Evolutionary conservation across 2,888 invertebrate genomes (phyloP).

Genomic region (Pachymerium ferrugineum): DNA sequence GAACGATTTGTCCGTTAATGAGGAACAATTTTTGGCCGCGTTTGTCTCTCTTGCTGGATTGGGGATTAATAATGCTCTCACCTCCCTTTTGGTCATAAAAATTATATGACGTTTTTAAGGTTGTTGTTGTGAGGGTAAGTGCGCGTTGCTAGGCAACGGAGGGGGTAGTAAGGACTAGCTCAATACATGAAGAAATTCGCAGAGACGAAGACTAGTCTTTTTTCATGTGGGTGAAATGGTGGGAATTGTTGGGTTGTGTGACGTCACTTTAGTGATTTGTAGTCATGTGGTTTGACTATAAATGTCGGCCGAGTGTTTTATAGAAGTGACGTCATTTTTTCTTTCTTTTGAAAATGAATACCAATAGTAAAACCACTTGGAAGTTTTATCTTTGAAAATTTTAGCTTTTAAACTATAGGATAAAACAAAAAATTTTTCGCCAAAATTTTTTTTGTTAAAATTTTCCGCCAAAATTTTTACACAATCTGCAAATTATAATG

Average conservation of each 20-base stretch:
- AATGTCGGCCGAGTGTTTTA: not conserved
- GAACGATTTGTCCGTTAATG: too few species aligned
- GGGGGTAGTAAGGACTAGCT: not conserved
- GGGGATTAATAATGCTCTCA: constrained; percentile 17
- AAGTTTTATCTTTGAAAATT: too few species aligned
- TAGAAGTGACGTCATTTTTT: not conserved
- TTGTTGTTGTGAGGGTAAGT: constrained; percentile 14
- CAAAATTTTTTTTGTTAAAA: too few species aligned
- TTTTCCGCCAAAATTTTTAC: too few species aligned
- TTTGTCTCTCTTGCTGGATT: constrained; percentile 1
- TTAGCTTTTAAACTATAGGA: too few species aligned
- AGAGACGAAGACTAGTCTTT: not conserved
- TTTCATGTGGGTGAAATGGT: too few species aligned
- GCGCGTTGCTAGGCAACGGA: not conserved
- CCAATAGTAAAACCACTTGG: too few species aligned
- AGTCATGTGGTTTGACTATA: not conserved
- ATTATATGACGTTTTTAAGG: constrained; percentile 29
- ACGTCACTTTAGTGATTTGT: too few species aligned
- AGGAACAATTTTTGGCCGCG: too few species aligned
- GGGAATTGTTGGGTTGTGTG: too few species aligned
- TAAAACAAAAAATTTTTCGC: too few species aligned
- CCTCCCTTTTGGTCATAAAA: constrained; percentile 2
- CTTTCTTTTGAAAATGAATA: not conserved
- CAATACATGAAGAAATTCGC: not conserved
- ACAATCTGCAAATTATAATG: too few species aligned